phyloP scores from a whole-genome alignment of 2,113 vertebrate genomes.

The Origma solitaria region DNA sequence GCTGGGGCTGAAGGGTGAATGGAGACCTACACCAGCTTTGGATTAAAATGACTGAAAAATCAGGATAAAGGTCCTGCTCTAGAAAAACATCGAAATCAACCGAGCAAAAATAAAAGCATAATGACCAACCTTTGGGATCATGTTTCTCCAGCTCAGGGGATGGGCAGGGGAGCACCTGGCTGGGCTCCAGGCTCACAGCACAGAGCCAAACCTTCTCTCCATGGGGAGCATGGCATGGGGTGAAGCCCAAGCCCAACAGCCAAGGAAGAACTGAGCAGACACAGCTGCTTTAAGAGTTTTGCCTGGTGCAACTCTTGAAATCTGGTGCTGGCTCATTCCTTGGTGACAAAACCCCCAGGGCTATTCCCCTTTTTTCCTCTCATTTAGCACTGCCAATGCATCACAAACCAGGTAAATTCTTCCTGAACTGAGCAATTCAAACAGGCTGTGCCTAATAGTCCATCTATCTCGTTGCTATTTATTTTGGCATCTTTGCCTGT shows the following conservation, averaged over 20 bases:
- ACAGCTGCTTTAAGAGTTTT: background rate
- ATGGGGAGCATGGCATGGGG: accelerated
- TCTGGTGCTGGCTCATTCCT: background rate
- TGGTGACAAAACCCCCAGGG: background rate
- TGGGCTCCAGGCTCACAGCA: background rate
- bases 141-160: background rate
- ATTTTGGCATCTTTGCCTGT: constrained; percentile 24
- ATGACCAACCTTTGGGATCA: too few relatives aligned
- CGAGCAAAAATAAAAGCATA: accelerated
- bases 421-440: background rate
- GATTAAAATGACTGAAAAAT: background rate
- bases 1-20: background rate
- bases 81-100: background rate
- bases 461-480: background rate
- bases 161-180: background rate
- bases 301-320: background rate
- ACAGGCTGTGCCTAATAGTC: background rate
- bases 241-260: background rate
- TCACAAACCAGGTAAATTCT: background rate
- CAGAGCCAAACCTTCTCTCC: background rate
- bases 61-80: background rate
- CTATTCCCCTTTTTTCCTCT: background rate
- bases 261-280: background rate
- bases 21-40: background rate
- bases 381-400: background rate